A percentile compares a stretch with the other conserved stretches of the same genome.
These are phyloP conservation scores for Drosophila ficusphila DNA, from an alignment of 1,140 invertebrate genomes.

Conservation along the genomic window DNA sequence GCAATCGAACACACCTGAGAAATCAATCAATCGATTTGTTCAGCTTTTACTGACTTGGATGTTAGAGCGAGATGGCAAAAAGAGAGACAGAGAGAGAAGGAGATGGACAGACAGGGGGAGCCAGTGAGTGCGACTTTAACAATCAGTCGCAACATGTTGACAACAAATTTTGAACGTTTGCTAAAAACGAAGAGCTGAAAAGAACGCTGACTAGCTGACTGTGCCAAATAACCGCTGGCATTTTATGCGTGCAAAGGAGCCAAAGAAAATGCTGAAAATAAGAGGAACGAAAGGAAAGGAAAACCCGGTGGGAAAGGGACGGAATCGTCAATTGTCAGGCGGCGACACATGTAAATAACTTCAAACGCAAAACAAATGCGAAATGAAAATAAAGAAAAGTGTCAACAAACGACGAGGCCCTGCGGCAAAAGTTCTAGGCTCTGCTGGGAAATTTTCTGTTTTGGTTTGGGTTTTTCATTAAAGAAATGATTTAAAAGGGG, in stretches of 20 bases:
- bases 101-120: not conserved
- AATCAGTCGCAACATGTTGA: conserved; percentile 77
- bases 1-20: conserved; percentile 77
- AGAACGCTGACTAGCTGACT: conserved; percentile 55
- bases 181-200: conserved; percentile 44
- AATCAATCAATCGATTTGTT: conserved; percentile 82
- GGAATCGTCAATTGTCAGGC: conserved; percentile 50
- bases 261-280: not conserved
- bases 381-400: conserved; percentile 42
- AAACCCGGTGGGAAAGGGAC: not conserved
- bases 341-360: conserved; percentile 72
- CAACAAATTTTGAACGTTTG: conserved; percentile 74
- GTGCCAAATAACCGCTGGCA: conserved; percentile 55
- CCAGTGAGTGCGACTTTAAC: conserved; percentile 24
- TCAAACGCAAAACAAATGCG: conserved; percentile 48
- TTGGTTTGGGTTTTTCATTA: not conserved
- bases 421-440: conserved; percentile 11
- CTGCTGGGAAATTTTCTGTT: not conserved
- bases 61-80: conserved; percentile 6
- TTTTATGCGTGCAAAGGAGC: conserved; percentile 10
- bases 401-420: conserved; percentile 32
- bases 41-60: conserved; percentile 59
- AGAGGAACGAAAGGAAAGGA: not conserved
- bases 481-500: not conserved
- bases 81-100: not conserved